Evolutionary conservation across 2,797 vertebrate species (phyloP).

Genomic region (Cynodonichthys magdalenae): DNA sequence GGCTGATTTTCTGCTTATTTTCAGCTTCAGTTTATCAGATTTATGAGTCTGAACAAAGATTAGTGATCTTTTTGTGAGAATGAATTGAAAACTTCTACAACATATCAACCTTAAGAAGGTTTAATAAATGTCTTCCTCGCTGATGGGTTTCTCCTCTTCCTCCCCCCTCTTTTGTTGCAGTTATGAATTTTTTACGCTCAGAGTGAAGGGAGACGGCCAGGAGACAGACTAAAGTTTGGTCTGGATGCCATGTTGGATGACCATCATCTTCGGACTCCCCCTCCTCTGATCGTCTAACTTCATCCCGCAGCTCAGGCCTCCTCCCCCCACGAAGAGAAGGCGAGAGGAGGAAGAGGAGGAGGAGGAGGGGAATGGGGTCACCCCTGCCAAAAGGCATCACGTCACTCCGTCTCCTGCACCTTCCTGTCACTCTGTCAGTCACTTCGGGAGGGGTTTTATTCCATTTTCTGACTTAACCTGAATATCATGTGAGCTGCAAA

Average conservation of each 20-base stretch:
- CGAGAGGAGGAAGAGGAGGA: background rate
- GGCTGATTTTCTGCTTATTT: background rate
- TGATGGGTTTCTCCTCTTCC: slow-evolving; percentile 40
- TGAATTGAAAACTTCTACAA: too few relatives aligned
- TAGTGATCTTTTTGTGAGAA: too few relatives aligned
- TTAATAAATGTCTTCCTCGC: slow-evolving; percentile 32
- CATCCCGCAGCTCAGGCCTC: slow-evolving; percentile 25
- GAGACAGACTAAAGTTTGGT: slow-evolving; percentile 72
- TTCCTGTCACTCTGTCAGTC: slow-evolving; percentile 1
- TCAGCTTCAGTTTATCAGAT: too few relatives aligned
- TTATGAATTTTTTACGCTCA: slow-evolving; percentile 48
- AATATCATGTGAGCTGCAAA: slow-evolving; percentile 2
- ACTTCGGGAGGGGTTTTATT: background rate
- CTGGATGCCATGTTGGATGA: slow-evolving; percentile 77
- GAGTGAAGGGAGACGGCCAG: slow-evolving; percentile 59
- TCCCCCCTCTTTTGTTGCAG: slow-evolving; percentile 40
- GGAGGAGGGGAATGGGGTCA: slow-evolving; percentile 63
- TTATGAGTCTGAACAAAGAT: too few relatives aligned
- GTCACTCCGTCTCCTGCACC: slow-evolving; percentile 37
- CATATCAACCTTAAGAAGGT: too few relatives aligned
- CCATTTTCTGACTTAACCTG: slow-evolving; percentile 7
- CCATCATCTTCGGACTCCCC: slow-evolving; percentile 55
- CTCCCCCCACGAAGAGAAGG: background rate
- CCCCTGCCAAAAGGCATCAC: slow-evolving; percentile 80
- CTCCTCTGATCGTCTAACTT: slow-evolving; percentile 24